A percentile compares a stretch with the other conserved stretches of the same genome.
Evolutionary conservation across 2,888 invertebrate genomes (phyloP).

Genomic region (Stegana nigrithorax): DNA sequence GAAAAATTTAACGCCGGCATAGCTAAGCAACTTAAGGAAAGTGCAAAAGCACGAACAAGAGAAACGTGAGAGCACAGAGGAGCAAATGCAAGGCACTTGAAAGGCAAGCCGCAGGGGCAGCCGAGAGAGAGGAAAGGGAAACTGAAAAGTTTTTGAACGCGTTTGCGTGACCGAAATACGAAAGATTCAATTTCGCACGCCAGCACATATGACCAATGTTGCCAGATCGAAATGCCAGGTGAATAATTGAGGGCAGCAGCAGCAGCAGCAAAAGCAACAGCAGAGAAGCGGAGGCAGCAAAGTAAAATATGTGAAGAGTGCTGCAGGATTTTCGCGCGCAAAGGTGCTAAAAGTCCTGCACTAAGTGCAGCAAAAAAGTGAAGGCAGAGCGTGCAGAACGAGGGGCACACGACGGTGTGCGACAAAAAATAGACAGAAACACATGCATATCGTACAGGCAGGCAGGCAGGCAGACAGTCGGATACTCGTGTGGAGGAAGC

Average conservation of each 20-base stretch:
- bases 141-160: constrained; percentile 27
- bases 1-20: background rate
- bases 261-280: background rate
- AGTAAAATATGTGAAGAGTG: background rate
- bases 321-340: background rate
- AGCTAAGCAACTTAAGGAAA: constrained; percentile 6
- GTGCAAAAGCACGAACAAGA: background rate
- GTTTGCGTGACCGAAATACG: constrained; percentile 42
- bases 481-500: too few relatives aligned
- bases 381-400: background rate
- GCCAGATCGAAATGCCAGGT: too few relatives aligned
- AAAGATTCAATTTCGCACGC: constrained; percentile 37
- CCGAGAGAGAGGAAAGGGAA: background rate
- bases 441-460: too few relatives aligned
- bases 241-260: too few relatives aligned
- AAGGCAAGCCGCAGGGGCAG: background rate
- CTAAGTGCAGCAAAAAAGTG: background rate
- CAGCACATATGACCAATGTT: background rate
- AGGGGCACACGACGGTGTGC: too few relatives aligned
- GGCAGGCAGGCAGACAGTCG: too few relatives aligned
- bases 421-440: too few relatives aligned
- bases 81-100: constrained; percentile 10
- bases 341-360: background rate
- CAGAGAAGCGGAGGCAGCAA: too few relatives aligned
- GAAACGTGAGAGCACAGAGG: background rate